Conservation (phyloP, 1,140 invertebrate species). For the Metaphire vulgaris region DNA sequence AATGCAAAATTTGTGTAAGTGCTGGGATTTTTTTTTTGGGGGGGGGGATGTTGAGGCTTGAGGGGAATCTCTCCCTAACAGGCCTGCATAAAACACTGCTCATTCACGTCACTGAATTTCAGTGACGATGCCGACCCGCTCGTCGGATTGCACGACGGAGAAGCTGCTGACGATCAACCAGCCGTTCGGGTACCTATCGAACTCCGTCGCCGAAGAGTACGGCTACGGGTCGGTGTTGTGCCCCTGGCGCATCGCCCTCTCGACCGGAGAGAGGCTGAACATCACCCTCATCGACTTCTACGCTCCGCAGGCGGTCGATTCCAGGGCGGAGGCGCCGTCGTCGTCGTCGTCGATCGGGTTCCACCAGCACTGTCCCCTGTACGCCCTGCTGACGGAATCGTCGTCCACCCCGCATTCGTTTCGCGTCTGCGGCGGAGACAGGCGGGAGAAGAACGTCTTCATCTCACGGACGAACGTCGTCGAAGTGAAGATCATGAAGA, state of each 20-base stretch:
- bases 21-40: no score
- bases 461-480: conserved; percentile 23
- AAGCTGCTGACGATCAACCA: not conserved
- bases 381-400: conserved; percentile 20
- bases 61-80: no score
- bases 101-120: no score
- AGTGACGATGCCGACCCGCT: no score
- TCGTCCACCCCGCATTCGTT: not conserved
- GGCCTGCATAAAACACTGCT: no score
- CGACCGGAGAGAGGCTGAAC: conserved; percentile 20
- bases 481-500: conserved; percentile 21
- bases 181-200: conserved; percentile 21
- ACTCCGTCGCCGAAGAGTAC: conserved; percentile 1
- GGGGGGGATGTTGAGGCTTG: no score
- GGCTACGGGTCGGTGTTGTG: conserved; percentile 15
- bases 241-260: conserved; percentile 23
- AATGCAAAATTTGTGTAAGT: no score
- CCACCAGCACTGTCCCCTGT: conserved; percentile 25
- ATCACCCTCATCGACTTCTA: conserved; percentile 25
- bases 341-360: no score
- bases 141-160: not conserved
- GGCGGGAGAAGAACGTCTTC: conserved; percentile 12
- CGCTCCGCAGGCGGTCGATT: not conserved
- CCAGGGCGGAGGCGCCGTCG: not conserved
- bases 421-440: conserved; percentile 22